These are phyloP conservation scores for Boleophthalmus pectinirostris DNA, from an alignment of 2,113 vertebrate species.

Conservation along the genomic window DNA sequence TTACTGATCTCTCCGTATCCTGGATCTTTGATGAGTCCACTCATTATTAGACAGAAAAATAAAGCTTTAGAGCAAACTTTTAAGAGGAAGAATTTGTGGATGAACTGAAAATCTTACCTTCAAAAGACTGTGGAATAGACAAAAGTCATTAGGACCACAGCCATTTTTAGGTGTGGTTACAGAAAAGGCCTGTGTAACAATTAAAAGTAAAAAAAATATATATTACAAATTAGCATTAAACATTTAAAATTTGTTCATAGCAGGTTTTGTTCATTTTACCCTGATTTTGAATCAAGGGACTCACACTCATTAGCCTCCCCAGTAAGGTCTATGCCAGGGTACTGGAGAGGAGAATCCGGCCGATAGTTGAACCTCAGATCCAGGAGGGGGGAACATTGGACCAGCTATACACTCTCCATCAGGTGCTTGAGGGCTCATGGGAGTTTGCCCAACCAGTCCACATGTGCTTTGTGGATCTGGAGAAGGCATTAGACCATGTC, in stretches of 20 bases:
- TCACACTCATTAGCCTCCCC: too few species aligned
- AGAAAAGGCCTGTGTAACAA: background rate
- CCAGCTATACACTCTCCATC: too few species aligned
- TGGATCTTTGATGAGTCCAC: background rate
- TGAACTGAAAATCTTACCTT: background rate
- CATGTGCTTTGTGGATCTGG: too few species aligned
- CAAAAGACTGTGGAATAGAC: slow-evolving; percentile 8
- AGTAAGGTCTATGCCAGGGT: too few species aligned
- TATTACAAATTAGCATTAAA: background rate
- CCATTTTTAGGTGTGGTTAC: slow-evolving; percentile 4
- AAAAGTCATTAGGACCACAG: slow-evolving; percentile 16
- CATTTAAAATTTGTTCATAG: background rate
- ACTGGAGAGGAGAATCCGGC: too few species aligned
- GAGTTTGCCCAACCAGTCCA: too few species aligned
- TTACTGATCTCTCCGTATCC: slow-evolving; percentile 2
- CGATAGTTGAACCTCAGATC: too few species aligned
- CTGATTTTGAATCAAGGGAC: too few species aligned
- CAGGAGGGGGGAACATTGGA: too few species aligned
- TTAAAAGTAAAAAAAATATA: too few species aligned
- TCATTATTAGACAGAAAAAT: background rate
- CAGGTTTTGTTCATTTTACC: background rate
- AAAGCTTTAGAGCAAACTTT: background rate
- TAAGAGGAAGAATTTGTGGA: background rate
- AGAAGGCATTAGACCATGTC: too few species aligned
- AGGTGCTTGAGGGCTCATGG: too few species aligned